Evolutionary conservation across 2,888 invertebrate species (phyloP), one percentile per base, ranked within the genome.

Genomic region (Terebella lapidaria): DNA sequence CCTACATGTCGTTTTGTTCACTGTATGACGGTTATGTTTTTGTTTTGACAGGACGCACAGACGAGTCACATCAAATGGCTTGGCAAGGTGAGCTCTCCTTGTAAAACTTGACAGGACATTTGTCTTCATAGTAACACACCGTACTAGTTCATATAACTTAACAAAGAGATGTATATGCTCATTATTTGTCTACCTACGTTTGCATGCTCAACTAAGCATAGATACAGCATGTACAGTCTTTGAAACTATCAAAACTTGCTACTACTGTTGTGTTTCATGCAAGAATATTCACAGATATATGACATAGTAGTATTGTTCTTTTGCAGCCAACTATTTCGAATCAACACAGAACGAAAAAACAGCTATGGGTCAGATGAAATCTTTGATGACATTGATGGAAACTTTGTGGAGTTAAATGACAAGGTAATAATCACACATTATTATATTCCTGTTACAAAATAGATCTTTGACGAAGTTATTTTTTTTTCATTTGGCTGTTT

Each of bases 331-430:
- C 42, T 35, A n/a, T 35, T 35, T 35, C 42, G 42, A 10, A 35
- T 10, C 42, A 35, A 35, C 42, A 35, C 42, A 35, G 42, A 35
- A n/a, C 10, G 42, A 35, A 10, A n/a, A n/a, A n/a, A 58, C 20
- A 66, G 63, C 30, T 52, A 52, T 27, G 59, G 61, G n/a, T 71
- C 71, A 4, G 94, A 94, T 80, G 94, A 94, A 83, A 90, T 94
- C 61, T 89, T 92, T 82, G 93, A 94, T 83, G 93, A 94, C 84
- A 91, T 80, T 60, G 76, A 77, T 63, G 77, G 72, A 26, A 75
- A 70, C 61, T 76, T 76, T 57, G 70, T 73, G 45, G 72, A 74
- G 55, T 88, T 94, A 76, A 94, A 90, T 83, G 91, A 93, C 82
- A 91, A 92, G 88, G 94, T 94, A 27, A 52, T 20, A 10, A n/a